phyloP scores from a whole-genome alignment of 2,888 invertebrate species.

The Orchesella flavescens region DNA sequence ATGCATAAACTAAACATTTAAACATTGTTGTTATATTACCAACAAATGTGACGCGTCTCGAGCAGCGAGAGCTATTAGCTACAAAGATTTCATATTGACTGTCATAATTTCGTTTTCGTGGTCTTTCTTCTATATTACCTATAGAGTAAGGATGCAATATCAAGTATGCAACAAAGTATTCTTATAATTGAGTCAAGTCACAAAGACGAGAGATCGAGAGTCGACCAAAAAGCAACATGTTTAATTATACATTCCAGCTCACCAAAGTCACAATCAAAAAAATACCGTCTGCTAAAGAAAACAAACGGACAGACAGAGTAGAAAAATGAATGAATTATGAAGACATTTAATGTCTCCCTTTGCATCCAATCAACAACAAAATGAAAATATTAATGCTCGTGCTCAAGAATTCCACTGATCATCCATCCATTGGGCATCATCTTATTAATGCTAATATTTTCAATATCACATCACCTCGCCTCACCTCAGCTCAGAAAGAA shows the following conservation, averaged over 20 bases:
- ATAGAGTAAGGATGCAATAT: no score
- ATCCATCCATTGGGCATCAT: neutral
- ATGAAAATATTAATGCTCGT: neutral
- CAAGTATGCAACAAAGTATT: neutral
- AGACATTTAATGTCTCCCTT: constrained; percentile 20
- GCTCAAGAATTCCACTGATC: neutral
- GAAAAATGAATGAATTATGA: constrained; percentile 40
- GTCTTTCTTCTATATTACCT: neutral
- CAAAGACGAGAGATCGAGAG: no score
- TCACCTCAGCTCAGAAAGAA: neutral
- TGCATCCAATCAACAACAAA: neutral
- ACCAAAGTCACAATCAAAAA: neutral
- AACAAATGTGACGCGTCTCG: neutral
- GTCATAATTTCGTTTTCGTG: neutral
- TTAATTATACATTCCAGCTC: constrained; percentile 48
- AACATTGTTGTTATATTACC: neutral
- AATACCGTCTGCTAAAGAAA: constrained; percentile 9
- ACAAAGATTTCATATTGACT: neutral
- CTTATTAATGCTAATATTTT: neutral
- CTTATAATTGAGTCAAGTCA: constrained; percentile 29
- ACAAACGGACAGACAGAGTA: constrained; percentile 1
- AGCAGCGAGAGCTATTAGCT: neutral
- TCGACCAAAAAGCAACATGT: neutral
- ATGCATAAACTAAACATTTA: constrained; percentile 1
- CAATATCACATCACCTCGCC: neutral